phyloP scores from a whole-genome alignment of 92 coral and sea anemone genomes.

The Heteractis magnifica region DNA sequence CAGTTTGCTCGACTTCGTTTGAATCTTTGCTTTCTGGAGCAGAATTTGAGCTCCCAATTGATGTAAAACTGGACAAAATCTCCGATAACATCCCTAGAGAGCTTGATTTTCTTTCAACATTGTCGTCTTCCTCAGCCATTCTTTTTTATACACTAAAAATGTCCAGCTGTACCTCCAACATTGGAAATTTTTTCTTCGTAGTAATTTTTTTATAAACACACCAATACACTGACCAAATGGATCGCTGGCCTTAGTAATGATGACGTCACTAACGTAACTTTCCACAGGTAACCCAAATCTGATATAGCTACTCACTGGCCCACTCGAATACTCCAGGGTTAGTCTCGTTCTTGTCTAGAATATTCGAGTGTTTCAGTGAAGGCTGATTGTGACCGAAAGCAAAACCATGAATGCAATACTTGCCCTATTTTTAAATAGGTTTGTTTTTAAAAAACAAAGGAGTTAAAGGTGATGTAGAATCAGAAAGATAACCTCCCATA shows the following conservation, averaged over 20 bases:
- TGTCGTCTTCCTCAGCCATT: constrained; percentile 20
- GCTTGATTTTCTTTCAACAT: constrained; percentile 6
- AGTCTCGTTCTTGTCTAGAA: too few species aligned
- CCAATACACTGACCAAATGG: neutral
- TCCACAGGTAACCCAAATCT: neutral
- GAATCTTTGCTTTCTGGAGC: neutral
- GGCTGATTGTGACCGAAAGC: too few species aligned
- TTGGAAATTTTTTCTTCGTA: neutral
- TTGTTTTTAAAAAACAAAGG: too few species aligned
- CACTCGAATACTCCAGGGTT: too few species aligned
- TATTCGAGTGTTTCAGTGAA: too few species aligned
- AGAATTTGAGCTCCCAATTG: constrained; percentile 1
- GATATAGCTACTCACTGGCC: too few species aligned
- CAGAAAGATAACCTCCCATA: too few species aligned
- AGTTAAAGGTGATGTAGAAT: too few species aligned
- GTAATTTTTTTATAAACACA: neutral
- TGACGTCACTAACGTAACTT: neutral
- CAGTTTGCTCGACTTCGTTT: neutral
- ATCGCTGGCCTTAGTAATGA: neutral
- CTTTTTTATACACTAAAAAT: neutral
- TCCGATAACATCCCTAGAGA: constrained; percentile 17
- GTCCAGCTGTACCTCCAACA: neutral
- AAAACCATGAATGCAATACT: too few species aligned
- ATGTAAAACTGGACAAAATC: constrained; percentile 28
- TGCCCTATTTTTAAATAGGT: too few species aligned